Evolutionary conservation across 2,113 vertebrate genomes (phyloP).

Genomic region (Callospermophilus lateralis): DNA sequence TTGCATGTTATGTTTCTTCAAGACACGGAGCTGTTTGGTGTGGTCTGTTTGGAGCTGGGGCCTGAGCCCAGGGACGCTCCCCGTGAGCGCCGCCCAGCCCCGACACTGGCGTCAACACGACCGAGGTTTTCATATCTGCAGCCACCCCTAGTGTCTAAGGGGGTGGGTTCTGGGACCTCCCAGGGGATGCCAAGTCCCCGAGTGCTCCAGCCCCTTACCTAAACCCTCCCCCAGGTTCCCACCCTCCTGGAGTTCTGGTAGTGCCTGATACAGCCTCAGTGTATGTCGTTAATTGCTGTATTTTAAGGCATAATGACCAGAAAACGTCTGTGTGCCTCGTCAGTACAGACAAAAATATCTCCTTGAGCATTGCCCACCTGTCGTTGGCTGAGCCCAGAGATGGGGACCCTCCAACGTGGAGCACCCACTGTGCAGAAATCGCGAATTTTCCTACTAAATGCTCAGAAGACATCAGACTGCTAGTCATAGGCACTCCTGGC

Average conservation of each 20-base stretch:
- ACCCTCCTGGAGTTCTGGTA: fast-evolving
- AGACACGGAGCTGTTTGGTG: too few relatives aligned
- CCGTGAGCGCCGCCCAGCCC: too few relatives aligned
- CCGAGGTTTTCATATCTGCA: neutral
- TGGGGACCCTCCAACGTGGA: too few relatives aligned
- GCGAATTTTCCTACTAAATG: neutral
- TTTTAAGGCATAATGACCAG: neutral
- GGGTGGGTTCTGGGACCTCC: neutral
- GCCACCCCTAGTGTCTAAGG: neutral
- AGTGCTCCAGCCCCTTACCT: too few relatives aligned
- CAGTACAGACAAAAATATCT: too few relatives aligned
- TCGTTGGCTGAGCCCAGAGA: neutral
- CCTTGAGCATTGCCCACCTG: too few relatives aligned
- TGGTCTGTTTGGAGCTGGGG: neutral
- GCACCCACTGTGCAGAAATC: too few relatives aligned
- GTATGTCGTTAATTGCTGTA: too few relatives aligned
- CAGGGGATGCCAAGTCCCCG: neutral
- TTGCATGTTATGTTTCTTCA: neutral
- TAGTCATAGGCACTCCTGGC: neutral
- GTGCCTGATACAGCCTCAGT: fast-evolving
- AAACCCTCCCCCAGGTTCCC: too few relatives aligned
- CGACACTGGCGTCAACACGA: neutral
- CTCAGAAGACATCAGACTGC: neutral
- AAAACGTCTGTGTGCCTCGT: neutral
- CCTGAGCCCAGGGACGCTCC: neutral